A percentile compares a stretch with the other conserved stretches of the same genome.
phyloP scores from a whole-genome alignment of 2,888 invertebrate species.

The Papilio protenor region DNA sequence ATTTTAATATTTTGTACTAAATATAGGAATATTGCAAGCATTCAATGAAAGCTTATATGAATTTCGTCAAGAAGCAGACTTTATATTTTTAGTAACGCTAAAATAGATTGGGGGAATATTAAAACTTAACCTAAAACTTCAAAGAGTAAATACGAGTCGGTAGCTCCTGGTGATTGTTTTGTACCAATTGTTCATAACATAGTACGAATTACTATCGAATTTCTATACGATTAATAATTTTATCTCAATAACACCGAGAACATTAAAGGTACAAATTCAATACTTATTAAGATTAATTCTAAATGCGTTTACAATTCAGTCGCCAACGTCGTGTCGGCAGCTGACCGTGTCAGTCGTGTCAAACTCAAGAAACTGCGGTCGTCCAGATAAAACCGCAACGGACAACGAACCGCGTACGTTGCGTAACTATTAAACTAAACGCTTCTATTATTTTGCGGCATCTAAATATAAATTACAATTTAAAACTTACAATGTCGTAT shows the following conservation, averaged over 20 bases:
- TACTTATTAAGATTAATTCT: slow-evolving; percentile 21
- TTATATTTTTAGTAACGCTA: background rate
- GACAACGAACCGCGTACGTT: slow-evolving; percentile 37
- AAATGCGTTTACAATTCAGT: slow-evolving; percentile 30
- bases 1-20: slow-evolving; percentile 49
- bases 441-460: slow-evolving; percentile 27
- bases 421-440: slow-evolving; percentile 36
- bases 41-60: background rate
- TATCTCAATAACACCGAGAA: background rate
- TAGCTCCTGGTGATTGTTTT: background rate
- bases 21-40: slow-evolving; percentile 41
- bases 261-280: slow-evolving; percentile 36
- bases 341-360: slow-evolving; percentile 49
- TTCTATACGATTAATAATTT: background rate
- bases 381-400: slow-evolving; percentile 52
- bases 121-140: background rate
- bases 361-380: slow-evolving; percentile 62
- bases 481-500: no score
- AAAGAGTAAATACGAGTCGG: background rate
- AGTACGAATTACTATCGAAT: background rate
- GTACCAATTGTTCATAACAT: background rate
- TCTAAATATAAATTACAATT: background rate
- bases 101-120: background rate
- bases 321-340: slow-evolving; percentile 31
- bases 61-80: background rate